phyloP scores from a whole-genome alignment of 2,113 vertebrate species.

The Recurvirostra avosetta region DNA sequence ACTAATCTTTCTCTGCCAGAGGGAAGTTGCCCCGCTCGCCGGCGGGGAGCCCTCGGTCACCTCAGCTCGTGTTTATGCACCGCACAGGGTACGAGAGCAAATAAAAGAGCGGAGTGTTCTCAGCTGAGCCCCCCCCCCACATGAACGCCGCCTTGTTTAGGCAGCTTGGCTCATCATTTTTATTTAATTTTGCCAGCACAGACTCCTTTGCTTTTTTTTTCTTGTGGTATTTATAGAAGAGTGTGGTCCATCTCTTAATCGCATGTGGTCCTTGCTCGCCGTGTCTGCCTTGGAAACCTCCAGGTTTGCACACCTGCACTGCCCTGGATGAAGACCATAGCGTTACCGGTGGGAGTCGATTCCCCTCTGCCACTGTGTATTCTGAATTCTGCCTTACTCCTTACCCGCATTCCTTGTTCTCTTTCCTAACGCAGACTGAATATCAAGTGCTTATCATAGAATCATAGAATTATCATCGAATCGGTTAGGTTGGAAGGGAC shows the following conservation, averaged over 20 bases:
- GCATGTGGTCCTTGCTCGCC: rapidly evolving
- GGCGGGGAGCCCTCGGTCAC: rapidly evolving
- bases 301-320: background rate
- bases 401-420: background rate
- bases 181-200: background rate
- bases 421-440: background rate
- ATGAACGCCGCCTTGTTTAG: slow-evolving; percentile 13
- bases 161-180: slow-evolving; percentile 10
- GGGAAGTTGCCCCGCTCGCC: rapidly evolving
- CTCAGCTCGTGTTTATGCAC: background rate
- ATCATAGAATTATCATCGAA: no score
- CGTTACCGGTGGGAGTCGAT: rapidly evolving
- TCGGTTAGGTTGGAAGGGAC: no score
- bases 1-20: background rate
- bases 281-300: background rate
- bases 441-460: background rate
- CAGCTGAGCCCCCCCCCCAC: background rate
- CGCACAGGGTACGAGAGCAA: background rate
- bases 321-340: background rate
- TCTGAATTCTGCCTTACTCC: background rate
- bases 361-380: rapidly evolving
- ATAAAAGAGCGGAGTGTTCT: slow-evolving; percentile 35
- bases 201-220: background rate
- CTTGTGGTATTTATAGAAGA: background rate
- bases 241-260: background rate